Conservation (phyloP, 2,113 vertebrate species). For the Vombatus ursinus region DNA sequence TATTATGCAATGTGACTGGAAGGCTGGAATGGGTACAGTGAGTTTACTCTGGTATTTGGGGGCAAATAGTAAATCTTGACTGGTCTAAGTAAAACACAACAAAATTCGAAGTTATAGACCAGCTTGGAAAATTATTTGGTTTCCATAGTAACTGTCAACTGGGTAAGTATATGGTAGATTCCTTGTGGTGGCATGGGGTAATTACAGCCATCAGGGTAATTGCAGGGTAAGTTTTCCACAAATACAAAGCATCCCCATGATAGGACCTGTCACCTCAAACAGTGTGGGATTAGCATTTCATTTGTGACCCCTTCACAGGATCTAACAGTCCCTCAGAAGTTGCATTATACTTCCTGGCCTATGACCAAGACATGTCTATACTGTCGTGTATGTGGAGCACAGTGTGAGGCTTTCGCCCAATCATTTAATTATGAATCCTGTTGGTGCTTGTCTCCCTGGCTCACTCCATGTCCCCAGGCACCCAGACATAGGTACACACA, state of each 20-base stretch:
- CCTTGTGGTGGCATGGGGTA: slow-evolving; percentile 59
- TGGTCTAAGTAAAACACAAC: slow-evolving; percentile 3
- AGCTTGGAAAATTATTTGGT: slow-evolving; percentile 35
- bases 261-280: slow-evolving; percentile 4
- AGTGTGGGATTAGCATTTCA: background rate
- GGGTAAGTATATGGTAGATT: slow-evolving; percentile 42
- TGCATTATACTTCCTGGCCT: background rate
- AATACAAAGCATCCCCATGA: slow-evolving; percentile 5
- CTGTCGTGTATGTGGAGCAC: background rate
- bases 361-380: background rate
- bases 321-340: background rate
- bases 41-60: background rate
- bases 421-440: background rate
- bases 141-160: slow-evolving; percentile 65
- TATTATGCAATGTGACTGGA: background rate
- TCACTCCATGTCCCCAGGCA: background rate
- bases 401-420: background rate
- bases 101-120: slow-evolving; percentile 53
- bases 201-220: slow-evolving; percentile 72
- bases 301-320: background rate
- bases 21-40: background rate
- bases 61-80: background rate
- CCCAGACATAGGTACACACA: background rate
- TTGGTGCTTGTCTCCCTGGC: background rate
- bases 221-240: slow-evolving; percentile 59